Percentiles rank a stretch among this genome's conserved stretches.
Evolutionary conservation across 2,888 invertebrate genomes (phyloP).

Genomic region (Darwinula stevensoni): DNA sequence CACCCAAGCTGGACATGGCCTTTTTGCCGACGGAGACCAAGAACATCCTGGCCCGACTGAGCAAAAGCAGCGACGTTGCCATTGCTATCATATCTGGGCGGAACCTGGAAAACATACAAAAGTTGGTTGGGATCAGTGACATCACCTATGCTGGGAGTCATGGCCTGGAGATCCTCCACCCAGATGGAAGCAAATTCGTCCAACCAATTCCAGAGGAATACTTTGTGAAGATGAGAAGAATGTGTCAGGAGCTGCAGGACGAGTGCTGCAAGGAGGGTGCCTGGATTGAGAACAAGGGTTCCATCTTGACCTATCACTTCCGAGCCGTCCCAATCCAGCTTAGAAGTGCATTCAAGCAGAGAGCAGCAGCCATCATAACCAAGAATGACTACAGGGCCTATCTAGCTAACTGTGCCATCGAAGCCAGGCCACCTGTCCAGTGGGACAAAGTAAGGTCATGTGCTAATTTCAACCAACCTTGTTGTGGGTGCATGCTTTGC

Average conservation of each 20-base stretch:
- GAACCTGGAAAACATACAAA: constrained; percentile 16
- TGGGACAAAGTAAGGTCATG: constrained; percentile 32
- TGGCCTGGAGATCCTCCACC: constrained; percentile 62
- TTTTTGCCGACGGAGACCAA: constrained; percentile 16
- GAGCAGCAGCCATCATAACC: constrained; percentile 37
- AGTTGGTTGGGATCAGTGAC: constrained; percentile 17
- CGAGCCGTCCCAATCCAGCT: constrained; percentile 25
- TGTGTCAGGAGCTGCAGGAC: constrained; percentile 47
- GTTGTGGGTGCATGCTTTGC: no score
- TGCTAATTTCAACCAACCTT: constrained; percentile 46
- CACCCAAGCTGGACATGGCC: constrained; percentile 18
- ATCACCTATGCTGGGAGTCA: no score
- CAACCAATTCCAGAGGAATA: constrained; percentile 53
- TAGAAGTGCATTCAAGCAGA: constrained; percentile 28
- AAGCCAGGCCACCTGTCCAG: constrained; percentile 61
- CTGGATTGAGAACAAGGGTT: constrained; percentile 75
- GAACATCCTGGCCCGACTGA: no score
- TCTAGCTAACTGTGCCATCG: constrained; percentile 50
- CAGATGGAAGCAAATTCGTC: constrained; percentile 64
- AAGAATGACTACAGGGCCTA: constrained; percentile 21
- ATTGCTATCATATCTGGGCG: constrained; percentile 19
- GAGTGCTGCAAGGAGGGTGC: constrained; percentile 60
- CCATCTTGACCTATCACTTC: constrained; percentile 56
- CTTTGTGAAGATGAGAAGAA: constrained; percentile 41
- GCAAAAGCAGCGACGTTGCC: constrained; percentile 17